A percentile compares a stretch with the other conserved stretches of the same genome.
Evolutionary conservation across 2,113 vertebrate species (phyloP).

Genomic region (Grantiella picta): DNA sequence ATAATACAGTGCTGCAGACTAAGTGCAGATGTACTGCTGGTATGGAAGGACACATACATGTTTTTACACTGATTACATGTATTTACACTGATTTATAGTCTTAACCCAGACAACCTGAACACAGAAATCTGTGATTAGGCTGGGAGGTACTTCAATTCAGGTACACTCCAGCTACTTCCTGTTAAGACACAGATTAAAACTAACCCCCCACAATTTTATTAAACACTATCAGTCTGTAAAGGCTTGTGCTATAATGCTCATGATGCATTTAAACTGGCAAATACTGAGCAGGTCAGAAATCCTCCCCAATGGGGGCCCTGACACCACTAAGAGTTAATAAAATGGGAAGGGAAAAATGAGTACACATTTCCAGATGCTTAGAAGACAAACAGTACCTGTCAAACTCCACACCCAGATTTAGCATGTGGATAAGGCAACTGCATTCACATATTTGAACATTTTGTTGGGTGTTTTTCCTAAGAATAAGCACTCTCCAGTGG

Average conservation of each 20-base stretch:
- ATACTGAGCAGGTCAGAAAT: background rate
- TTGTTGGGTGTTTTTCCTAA: background rate
- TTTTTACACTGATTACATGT: background rate
- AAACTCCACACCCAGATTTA: background rate
- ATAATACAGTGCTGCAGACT: background rate
- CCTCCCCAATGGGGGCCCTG: background rate
- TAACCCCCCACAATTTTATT: background rate
- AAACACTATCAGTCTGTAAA: background rate
- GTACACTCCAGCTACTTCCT: background rate
- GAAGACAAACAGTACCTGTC: background rate
- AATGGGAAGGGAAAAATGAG: background rate
- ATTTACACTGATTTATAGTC: background rate
- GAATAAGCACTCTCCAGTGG: background rate
- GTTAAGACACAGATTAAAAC: background rate
- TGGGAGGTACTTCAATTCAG: background rate
- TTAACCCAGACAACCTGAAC: background rate
- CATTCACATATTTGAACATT: background rate
- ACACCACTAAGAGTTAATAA: background rate
- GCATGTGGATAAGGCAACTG: background rate
- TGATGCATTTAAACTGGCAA: background rate
- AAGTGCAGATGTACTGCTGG: background rate
- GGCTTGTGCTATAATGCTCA: background rate
- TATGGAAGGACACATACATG: background rate
- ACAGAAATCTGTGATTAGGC: background rate
- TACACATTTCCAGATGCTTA: background rate